Evolutionary conservation across 1,140 invertebrate species (phyloP), one percentile per base, ranked within the genome.

Genomic region (Habropoda laboriosa): DNA sequence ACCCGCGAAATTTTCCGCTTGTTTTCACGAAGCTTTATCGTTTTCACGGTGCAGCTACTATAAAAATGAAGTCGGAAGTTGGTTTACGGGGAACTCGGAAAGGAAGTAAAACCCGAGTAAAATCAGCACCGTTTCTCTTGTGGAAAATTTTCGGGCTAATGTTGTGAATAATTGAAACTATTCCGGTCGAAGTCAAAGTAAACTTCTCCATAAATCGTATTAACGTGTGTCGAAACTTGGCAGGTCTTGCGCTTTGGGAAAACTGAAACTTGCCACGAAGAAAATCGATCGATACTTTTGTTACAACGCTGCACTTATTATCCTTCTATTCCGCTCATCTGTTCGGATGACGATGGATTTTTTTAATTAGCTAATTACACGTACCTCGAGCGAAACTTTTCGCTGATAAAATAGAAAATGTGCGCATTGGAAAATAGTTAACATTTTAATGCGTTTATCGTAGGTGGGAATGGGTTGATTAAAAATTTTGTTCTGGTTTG

Each of bases 161-260:
- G 27, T 67, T 67, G 0, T 30, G 27, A 66, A 67, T 67, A 67
- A 67, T 67, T 47, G 45, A 67, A 47, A 67, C 30, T 32, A 35
- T 67, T 67, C 21, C 10, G 4, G 18, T 7, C 0, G 8, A 35
- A 49, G 27, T 67, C 24, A 47, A 47, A 47, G 63, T 4, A 32
- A 66, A 66, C 27, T 66, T 47, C 1, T 47, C 18, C 21, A 18
- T 47, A 13, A 66, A 66, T 66, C 27, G 40, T 12, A 40, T 18
- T 63, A 63, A 63, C 8, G 38, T 7, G 13, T 3, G 63, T 47
- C 3, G 42, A 18, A 45, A 45, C 63, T 66, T 66, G 63, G 18
- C 21, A 30, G n/a, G 24, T 30, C 18, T 42, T 30, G 40, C 24
- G 21, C 10, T 32, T 47, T 5, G 27, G 1, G 0, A 40, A 47